Conservation (phyloP, 1,140 invertebrate species). For the Pogonognathellus flavescens region DNA sequence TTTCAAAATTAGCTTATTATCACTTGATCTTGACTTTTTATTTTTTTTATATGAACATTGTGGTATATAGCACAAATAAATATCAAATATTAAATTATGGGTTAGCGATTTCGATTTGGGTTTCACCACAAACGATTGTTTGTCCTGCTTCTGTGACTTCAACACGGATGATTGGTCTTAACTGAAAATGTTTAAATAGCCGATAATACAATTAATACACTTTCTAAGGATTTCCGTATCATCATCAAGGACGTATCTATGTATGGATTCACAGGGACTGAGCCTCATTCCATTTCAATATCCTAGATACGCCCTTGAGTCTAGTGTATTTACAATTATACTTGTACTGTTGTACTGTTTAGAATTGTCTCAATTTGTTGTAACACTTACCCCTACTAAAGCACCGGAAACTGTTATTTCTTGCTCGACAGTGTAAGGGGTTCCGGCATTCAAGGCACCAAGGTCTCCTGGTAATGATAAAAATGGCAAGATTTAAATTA, state of each 20-base stretch:
- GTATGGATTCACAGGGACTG: neutral
- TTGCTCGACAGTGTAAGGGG: neutral
- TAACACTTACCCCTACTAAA: neutral
- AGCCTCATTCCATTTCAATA: neutral
- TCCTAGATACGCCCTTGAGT: no score
- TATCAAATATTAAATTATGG: neutral
- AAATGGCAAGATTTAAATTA: no score
- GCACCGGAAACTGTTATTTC: neutral
- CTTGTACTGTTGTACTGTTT: no score
- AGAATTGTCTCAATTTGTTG: neutral
- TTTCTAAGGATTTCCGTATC: no score
- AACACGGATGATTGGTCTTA: neutral
- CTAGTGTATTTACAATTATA: no score
- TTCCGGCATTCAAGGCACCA: neutral
- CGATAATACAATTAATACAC: neutral
- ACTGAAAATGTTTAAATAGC: neutral
- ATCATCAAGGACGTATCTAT: no score
- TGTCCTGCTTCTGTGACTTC: neutral
- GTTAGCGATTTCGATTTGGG: neutral
- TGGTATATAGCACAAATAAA: neutral
- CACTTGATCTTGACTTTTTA: neutral
- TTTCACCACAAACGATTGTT: constrained; percentile 26
- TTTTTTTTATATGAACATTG: neutral
- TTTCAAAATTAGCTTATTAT: no score
- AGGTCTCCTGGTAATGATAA: neutral